Conservation (phyloP, 2,888 invertebrate species). For the Ligdia adustata region DNA sequence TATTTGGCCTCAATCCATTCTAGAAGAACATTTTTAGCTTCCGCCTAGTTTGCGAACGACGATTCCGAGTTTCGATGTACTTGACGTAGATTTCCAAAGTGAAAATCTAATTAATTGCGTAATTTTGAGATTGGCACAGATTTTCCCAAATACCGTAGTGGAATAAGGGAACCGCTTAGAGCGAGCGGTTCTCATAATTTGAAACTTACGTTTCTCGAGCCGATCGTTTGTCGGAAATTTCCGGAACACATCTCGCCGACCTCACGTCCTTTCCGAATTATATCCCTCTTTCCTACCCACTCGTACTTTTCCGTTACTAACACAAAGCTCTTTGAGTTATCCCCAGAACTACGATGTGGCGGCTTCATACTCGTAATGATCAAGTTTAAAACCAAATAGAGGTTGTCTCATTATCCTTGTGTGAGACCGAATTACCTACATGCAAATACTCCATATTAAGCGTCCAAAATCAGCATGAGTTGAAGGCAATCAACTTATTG, state of each 20-base stretch:
- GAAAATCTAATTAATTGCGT: constrained; percentile 53
- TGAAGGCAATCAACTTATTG: constrained; percentile 24
- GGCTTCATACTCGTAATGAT: constrained; percentile 15
- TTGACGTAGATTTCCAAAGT: constrained; percentile 25
- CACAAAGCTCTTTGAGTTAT: constrained; percentile 22
- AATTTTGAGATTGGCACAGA: constrained; percentile 48
- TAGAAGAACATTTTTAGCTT: constrained; percentile 44
- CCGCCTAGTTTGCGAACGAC: constrained; percentile 42
- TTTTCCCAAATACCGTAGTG: constrained; percentile 52
- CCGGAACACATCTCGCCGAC: constrained; percentile 50
- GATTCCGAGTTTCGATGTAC: constrained; percentile 40
- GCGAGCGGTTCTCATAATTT: constrained; percentile 48
- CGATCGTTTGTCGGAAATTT: constrained; percentile 61
- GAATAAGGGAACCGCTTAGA: constrained; percentile 47
- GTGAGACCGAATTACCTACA: constrained; percentile 1
- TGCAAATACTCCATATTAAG: too few relatives aligned
- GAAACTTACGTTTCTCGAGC: constrained; percentile 51
- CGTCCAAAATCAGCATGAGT: constrained; percentile 8
- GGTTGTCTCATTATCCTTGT: background rate
- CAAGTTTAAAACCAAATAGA: constrained; percentile 6
- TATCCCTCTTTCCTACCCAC: constrained; percentile 38
- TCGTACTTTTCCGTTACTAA: constrained; percentile 23
- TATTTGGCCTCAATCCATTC: constrained; percentile 60
- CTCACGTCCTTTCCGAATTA: constrained; percentile 48
- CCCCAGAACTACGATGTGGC: constrained; percentile 14